Evolutionary conservation across 2,113 vertebrate genomes (phyloP).

Genomic region (Solea senegalensis): DNA sequence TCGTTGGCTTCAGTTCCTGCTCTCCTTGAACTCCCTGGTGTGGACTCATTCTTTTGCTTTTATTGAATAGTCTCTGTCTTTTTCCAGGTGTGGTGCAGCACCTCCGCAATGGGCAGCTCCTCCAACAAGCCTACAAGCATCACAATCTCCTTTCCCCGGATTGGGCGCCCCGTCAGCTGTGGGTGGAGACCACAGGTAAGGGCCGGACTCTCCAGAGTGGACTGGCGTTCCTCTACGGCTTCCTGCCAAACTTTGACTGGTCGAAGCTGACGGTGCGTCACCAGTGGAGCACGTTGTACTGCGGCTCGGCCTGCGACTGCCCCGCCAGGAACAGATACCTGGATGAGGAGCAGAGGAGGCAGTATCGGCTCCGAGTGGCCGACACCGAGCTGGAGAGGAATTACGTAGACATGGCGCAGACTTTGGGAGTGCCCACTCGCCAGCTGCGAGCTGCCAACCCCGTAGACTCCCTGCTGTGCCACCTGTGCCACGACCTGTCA

Average conservation of each 20-base stretch:
- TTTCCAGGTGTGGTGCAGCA: conserved; percentile 93
- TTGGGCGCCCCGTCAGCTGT: conserved; percentile 88
- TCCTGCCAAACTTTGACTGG: conserved; percentile 92
- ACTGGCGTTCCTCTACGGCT: conserved; percentile 89
- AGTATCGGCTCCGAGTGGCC: conserved; percentile 87
- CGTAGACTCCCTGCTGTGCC: conserved; percentile 93
- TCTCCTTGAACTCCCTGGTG: no score
- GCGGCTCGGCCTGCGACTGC: conserved; percentile 90
- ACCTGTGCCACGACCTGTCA: conserved; percentile 91
- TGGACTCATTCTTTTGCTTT: neutral
- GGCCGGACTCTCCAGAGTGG: conserved; percentile 95
- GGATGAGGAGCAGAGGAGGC: conserved; percentile 92
- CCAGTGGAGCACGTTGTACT: conserved; percentile 95
- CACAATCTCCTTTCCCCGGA: conserved; percentile 84
- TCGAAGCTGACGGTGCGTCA: conserved; percentile 85
- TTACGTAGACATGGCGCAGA: conserved; percentile 89
- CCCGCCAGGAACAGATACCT: conserved; percentile 89
- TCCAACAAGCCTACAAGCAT: conserved; percentile 88
- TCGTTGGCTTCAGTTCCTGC: no score
- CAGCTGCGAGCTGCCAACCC: conserved; percentile 93
- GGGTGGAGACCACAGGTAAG: conserved; percentile 93
- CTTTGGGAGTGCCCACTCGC: conserved; percentile 87
- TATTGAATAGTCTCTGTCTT: neutral
- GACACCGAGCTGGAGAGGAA: conserved; percentile 87
- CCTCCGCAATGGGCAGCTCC: conserved; percentile 88